These are phyloP conservation scores for Mareca penelope DNA, from an alignment of 2,797 vertebrate genomes.

Conservation along the genomic window DNA sequence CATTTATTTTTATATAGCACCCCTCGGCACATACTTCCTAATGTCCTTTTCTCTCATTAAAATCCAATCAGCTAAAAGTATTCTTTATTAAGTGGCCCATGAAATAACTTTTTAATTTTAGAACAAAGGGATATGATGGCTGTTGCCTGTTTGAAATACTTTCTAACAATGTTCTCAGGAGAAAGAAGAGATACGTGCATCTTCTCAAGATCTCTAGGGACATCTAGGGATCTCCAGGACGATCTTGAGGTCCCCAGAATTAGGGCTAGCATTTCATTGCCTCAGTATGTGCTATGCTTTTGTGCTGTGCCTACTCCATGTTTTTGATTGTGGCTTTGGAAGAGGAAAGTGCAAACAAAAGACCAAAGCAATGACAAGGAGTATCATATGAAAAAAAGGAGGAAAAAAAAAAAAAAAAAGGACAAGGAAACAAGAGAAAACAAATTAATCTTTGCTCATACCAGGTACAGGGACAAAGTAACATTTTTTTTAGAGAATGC, in stretches of 20 bases:
- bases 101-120: slow-evolving; percentile 5
- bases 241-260: not conserved
- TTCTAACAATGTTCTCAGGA: not conserved
- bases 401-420: not conserved
- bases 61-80: slow-evolving; percentile 14
- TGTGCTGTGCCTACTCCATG: not conserved
- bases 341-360: not conserved
- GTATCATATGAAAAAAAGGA: not conserved
- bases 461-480: not conserved
- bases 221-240: not conserved
- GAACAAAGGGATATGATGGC: not conserved
- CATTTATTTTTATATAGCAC: not conserved
- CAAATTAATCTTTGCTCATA: not conserved
- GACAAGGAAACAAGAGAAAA: not conserved
- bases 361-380: not conserved
- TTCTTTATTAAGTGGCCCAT: not conserved
- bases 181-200: not conserved
- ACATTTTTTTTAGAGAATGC: not conserved
- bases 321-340: not conserved
- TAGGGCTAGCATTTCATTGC: not conserved
- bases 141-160: not conserved
- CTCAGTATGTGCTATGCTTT: not conserved
- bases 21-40: not conserved
- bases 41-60: slow-evolving; percentile 15
- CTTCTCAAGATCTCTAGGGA: not conserved